A percentile compares a stretch with the other conserved stretches of the same genome.
Conservation (phyloP, 2,888 invertebrate species). For the Aphodius granarius region DNA sequence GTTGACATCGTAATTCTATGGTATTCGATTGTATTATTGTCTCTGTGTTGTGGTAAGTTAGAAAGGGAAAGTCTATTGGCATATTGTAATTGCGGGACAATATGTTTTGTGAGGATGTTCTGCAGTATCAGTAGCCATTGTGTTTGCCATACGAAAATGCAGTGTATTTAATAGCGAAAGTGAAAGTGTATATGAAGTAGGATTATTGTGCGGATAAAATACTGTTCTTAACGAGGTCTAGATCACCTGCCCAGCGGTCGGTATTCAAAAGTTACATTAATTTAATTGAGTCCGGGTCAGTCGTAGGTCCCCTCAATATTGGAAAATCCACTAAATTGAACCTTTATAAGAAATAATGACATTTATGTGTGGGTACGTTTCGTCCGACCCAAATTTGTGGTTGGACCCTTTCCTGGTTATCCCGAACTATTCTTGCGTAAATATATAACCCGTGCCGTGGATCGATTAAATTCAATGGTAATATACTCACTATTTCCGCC, state of each 20-base stretch:
- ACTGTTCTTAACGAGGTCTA: neutral
- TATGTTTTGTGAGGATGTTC: neutral
- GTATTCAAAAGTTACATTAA: slow-evolving; percentile 12
- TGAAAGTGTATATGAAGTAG: neutral
- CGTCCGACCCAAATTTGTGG: slow-evolving; percentile 10
- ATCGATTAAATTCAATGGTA: slow-evolving; percentile 1
- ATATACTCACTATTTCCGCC: neutral
- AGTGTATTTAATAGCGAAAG: neutral
- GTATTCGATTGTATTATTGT: too few relatives aligned
- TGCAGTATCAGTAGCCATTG: neutral
- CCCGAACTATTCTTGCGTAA: slow-evolving; percentile 7
- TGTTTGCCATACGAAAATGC: neutral
- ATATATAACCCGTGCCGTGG: neutral
- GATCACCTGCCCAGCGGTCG: neutral
- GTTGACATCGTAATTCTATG: too few relatives aligned
- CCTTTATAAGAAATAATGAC: slow-evolving; percentile 20
- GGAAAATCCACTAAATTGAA: slow-evolving; percentile 18
- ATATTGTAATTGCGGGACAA: neutral
- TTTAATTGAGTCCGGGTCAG: slow-evolving; percentile 10
- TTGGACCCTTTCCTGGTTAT: slow-evolving; percentile 4
- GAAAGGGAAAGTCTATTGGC: neutral
- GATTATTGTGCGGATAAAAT: neutral
- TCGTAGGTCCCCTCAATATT: neutral
- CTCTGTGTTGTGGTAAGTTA: too few relatives aligned
- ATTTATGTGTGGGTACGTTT: slow-evolving; percentile 10